phyloP scores from a whole-genome alignment of 1,140 invertebrate genomes.

The Saccostrea glomerata region DNA sequence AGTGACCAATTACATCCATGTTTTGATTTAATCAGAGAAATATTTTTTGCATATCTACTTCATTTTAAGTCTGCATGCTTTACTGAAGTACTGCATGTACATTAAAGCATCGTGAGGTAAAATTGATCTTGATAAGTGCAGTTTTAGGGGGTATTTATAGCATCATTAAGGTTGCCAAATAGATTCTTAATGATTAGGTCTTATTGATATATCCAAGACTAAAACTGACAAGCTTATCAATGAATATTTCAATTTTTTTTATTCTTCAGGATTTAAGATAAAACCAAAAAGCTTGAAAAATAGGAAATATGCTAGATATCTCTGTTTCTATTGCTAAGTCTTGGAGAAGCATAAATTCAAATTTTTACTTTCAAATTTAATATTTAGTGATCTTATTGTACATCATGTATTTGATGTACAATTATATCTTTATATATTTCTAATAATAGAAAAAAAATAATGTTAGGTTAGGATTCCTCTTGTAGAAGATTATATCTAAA shows the following conservation, averaged over 20 bases:
- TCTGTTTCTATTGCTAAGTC: too few species aligned
- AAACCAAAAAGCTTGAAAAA: neutral
- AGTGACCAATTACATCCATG: neutral
- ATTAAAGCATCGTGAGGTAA: neutral
- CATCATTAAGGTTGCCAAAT: conserved; percentile 20
- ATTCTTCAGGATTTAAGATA: neutral
- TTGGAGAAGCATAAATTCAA: too few species aligned
- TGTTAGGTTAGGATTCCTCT: too few species aligned
- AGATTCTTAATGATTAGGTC: conserved; percentile 10
- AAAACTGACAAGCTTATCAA: neutral
- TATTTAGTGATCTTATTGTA: too few species aligned
- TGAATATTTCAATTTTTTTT: neutral
- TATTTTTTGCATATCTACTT: conserved; percentile 11
- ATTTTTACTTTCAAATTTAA: too few species aligned
- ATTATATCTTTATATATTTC: too few species aligned
- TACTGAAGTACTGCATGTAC: neutral
- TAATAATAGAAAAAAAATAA: too few species aligned
- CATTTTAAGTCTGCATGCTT: conserved; percentile 8
- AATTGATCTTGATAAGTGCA: neutral
- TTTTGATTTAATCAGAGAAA: neutral
- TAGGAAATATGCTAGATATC: neutral
- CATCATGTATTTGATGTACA: too few species aligned
- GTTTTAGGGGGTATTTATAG: conserved; percentile 5
- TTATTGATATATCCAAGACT: conserved; percentile 46
- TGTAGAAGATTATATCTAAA: too few species aligned